Percentiles rank a stretch among this genome's conserved stretches.
Evolutionary conservation across 2,888 invertebrate species (phyloP).

Genomic region (Eupithecia subfuscata): DNA sequence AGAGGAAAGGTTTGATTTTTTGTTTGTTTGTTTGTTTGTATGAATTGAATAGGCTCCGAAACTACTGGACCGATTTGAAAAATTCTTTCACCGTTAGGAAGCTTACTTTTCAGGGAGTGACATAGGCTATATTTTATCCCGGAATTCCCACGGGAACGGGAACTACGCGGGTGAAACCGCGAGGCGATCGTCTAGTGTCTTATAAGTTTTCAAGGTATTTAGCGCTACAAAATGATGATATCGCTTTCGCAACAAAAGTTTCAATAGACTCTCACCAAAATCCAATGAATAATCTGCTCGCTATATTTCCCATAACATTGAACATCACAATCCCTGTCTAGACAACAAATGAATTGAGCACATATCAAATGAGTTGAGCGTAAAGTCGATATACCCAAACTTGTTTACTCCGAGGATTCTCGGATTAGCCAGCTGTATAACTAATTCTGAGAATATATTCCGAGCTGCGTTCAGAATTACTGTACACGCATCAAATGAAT

Average conservation of each 20-base stretch:
- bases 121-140: too few relatives aligned
- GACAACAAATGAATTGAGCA: constrained; percentile 1
- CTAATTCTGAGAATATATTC: constrained; percentile 5
- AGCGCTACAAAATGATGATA: not conserved
- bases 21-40: too few relatives aligned
- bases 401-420: constrained; percentile 4
- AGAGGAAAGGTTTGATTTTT: too few relatives aligned
- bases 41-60: too few relatives aligned
- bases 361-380: not conserved
- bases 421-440: not conserved
- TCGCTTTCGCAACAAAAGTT: not conserved
- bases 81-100: too few relatives aligned
- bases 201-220: not conserved
- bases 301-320: not conserved
- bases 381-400: constrained; percentile 1
- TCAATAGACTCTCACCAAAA: not conserved
- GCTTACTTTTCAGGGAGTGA: too few relatives aligned
- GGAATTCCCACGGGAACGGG: too few relatives aligned
- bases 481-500: not conserved
- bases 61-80: too few relatives aligned
- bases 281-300: not conserved
- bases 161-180: too few relatives aligned
- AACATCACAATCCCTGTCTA: not conserved
- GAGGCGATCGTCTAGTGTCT: too few relatives aligned
- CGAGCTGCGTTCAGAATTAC: not conserved